These are phyloP conservation scores for Netelia fuscicornis DNA, from an alignment of 2,888 invertebrate species.

Conservation along the genomic window DNA sequence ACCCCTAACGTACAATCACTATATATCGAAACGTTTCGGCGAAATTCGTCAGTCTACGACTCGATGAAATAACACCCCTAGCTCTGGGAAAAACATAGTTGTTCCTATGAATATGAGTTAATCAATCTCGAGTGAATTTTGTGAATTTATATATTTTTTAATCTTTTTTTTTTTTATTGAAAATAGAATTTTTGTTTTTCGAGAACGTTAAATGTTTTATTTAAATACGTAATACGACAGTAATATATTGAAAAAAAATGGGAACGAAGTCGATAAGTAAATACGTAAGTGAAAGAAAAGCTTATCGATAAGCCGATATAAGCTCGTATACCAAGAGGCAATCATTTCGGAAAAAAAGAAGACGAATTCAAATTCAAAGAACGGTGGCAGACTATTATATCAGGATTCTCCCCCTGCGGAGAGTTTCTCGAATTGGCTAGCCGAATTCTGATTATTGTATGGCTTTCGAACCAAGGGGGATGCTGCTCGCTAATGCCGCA, in stretches of 20 bases:
- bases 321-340: neutral
- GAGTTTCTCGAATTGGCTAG: neutral
- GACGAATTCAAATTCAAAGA: slow-evolving; percentile 10
- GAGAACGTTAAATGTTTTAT: too few species aligned
- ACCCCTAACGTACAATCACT: neutral
- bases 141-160: too few species aligned
- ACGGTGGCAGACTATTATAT: slow-evolving; percentile 12
- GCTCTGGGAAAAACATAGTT: neutral
- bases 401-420: slow-evolving; percentile 1
- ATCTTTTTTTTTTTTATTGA: too few species aligned
- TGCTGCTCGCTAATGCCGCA: slow-evolving; percentile 20
- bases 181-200: too few species aligned
- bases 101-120: neutral
- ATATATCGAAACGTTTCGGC: neutral
- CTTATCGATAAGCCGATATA: neutral
- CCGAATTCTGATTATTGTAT: slow-evolving; percentile 47
- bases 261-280: neutral
- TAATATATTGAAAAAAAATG: neutral
- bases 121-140: neutral
- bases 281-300: slow-evolving; percentile 1
- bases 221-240: neutral
- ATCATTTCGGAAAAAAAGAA: slow-evolving; percentile 8
- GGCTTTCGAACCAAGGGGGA: slow-evolving; percentile 18
- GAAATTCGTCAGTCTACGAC: neutral
- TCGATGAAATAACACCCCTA: neutral